Evolutionary conservation across 2,797 vertebrate genomes (phyloP).

Genomic region (Sebastolobus alascanus): DNA sequence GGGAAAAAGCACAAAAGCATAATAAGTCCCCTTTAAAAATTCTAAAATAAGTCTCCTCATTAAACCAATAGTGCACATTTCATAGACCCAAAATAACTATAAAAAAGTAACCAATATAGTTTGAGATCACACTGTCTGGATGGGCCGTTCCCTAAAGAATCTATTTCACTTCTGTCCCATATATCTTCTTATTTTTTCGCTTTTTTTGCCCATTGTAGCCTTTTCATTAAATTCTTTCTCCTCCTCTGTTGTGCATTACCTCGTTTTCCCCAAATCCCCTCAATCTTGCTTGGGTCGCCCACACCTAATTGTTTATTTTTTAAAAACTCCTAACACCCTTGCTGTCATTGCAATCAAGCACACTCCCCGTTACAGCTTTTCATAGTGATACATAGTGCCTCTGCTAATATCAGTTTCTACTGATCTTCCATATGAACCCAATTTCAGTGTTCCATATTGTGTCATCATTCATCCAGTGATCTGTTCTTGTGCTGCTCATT

Average conservation of each 20-base stretch:
- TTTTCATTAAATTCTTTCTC: constrained; percentile 10
- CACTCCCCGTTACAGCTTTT: constrained; percentile 9
- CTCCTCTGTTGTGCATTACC: neutral
- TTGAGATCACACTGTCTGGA: neutral
- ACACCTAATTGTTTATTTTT: neutral
- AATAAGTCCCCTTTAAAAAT: too few species aligned
- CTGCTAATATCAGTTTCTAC: constrained; percentile 26
- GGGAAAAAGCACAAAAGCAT: too few species aligned
- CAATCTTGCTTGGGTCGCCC: neutral
- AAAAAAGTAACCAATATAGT: neutral
- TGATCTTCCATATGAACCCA: constrained; percentile 3
- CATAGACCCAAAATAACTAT: neutral
- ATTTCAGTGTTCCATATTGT: constrained; percentile 36
- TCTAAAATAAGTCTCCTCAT: neutral
- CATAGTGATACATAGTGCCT: constrained; percentile 22
- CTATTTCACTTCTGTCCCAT: neutral
- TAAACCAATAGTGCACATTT: neutral
- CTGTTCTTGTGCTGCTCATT: constrained; percentile 45
- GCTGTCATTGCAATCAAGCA: constrained; percentile 23
- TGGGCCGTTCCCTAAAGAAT: neutral
- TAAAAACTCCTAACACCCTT: neutral
- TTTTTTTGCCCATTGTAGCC: neutral
- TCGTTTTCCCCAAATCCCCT: neutral
- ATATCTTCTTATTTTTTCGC: neutral
- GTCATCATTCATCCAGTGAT: constrained; percentile 34